Evolutionary conservation across 2,888 invertebrate genomes (phyloP).

Genomic region (Phaedon cochleariae): DNA sequence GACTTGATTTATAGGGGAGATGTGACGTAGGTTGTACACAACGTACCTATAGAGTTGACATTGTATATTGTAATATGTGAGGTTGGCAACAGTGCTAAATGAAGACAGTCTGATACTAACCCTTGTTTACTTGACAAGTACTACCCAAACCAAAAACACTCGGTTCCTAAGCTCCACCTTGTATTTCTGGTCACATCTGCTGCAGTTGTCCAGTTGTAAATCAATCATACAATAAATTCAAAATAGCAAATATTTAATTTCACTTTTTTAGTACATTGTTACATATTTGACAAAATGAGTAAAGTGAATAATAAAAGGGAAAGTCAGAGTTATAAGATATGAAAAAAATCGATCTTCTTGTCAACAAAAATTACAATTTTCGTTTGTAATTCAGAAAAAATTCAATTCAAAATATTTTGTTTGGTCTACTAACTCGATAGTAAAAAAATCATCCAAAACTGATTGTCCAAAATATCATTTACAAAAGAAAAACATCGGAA

Average conservation of each 20-base stretch:
- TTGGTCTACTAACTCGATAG: not conserved
- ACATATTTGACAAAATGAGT: conserved; percentile 28
- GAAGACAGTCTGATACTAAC: no score
- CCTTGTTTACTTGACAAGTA: no score
- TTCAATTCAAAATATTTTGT: no score
- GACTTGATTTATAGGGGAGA: conserved; percentile 7
- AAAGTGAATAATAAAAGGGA: not conserved
- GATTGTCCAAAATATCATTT: not conserved
- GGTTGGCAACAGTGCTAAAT: conserved; percentile 6
- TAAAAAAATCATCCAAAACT: not conserved
- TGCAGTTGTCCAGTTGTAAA: no score
- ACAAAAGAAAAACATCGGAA: conserved; percentile 25
- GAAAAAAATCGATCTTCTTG: not conserved
- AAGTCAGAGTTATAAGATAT: not conserved
- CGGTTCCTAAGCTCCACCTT: no score
- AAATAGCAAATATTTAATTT: conserved; percentile 49
- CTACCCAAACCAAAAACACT: no score
- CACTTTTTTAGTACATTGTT: conserved; percentile 42
- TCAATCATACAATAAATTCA: conserved; percentile 20
- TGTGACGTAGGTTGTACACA: conserved; percentile 4
- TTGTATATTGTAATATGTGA: no score
- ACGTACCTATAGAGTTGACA: not conserved
- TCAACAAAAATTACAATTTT: not conserved
- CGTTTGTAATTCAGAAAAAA: not conserved
- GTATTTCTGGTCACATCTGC: no score